phyloP scores from a whole-genome alignment of 1,140 invertebrate genomes.

The Papilio polytes region DNA sequence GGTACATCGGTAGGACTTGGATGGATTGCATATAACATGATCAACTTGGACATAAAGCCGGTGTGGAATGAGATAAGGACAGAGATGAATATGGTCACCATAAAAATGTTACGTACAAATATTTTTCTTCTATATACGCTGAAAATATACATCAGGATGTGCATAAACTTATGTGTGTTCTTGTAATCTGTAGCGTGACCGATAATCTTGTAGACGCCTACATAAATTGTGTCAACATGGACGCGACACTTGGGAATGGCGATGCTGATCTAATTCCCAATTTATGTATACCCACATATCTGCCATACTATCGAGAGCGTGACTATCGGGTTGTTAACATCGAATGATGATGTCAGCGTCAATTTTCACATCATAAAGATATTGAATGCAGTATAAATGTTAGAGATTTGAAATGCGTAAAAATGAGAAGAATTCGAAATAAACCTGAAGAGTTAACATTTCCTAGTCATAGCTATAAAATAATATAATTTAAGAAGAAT shows the following conservation, averaged over 20 bases:
- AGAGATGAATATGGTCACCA: neutral
- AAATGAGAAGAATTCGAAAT: too few relatives aligned
- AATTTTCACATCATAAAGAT: neutral
- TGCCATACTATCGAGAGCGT: neutral
- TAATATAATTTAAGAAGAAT: too few relatives aligned
- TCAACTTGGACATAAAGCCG: too few relatives aligned
- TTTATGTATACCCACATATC: conserved; percentile 21
- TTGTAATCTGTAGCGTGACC: conserved; percentile 42
- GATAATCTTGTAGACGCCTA: conserved; percentile 57
- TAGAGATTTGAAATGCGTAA: neutral
- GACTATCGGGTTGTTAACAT: neutral
- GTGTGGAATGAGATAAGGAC: neutral
- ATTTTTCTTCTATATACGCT: neutral
- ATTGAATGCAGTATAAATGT: neutral
- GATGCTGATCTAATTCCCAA: conserved; percentile 50
- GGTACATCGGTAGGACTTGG: too few relatives aligned
- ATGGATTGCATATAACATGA: too few relatives aligned
- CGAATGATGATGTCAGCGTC: conserved; percentile 2
- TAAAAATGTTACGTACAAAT: neutral
- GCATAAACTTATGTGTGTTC: conserved; percentile 10
- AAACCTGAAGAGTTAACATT: too few relatives aligned
- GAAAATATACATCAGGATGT: neutral
- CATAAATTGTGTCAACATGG: conserved; percentile 57
- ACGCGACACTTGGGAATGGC: conserved; percentile 43
- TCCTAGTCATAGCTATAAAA: too few relatives aligned